Base-by-base conservation (phyloP, 2,113 vertebrate species). In the Anthoscopus minutus region DNA sequence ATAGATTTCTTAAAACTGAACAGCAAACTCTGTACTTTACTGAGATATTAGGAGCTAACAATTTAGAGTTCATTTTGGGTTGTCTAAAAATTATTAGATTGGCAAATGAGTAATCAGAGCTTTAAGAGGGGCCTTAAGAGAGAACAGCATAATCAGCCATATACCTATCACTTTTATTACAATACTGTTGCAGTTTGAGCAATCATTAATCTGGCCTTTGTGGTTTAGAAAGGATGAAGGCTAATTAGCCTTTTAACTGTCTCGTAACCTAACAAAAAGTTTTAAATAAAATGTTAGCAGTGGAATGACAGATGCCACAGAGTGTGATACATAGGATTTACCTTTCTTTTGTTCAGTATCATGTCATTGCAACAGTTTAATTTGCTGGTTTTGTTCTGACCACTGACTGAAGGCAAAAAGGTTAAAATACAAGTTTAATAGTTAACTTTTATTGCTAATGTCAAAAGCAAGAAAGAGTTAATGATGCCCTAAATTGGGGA, bases 381-480 rank as follows among this genome's bases (percentile, higher is more conserved):
- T 97, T 96, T 91, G 86, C 88, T 76, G 81, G 35, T 70, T 98
- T 96, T 97, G 88, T 96, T 77, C 70, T 85, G 44, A 71, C 50
- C 70, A 70, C 54, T 85, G 88, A 86, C 82, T 81, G 81, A 94
- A 94, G 73, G 87, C 82, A 94, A 92, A 93, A 89, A 96, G 76
- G 24, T 95, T 97, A 95, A 97, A 97, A 96, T 67, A 28, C 18
- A 90, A 60, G 97, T 88, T 97, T 97, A 97, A 98, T 97, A 95
- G 74, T 98, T 98, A 98, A 98, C 97, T 97, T 98, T 97, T 97
- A 98, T 91, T 96, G 96, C 88, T 85, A 91, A 89, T 93, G 88
- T 72, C 37, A 64, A 58, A 96, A 94, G 79, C 71, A 96, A 93
- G 74, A 79, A 89, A 81, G 89, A 92, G 58, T 94, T 95, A 96